These are phyloP conservation scores for Acanthurus tractus DNA, from an alignment of 2,797 vertebrate genomes.

Conservation along the genomic window DNA sequence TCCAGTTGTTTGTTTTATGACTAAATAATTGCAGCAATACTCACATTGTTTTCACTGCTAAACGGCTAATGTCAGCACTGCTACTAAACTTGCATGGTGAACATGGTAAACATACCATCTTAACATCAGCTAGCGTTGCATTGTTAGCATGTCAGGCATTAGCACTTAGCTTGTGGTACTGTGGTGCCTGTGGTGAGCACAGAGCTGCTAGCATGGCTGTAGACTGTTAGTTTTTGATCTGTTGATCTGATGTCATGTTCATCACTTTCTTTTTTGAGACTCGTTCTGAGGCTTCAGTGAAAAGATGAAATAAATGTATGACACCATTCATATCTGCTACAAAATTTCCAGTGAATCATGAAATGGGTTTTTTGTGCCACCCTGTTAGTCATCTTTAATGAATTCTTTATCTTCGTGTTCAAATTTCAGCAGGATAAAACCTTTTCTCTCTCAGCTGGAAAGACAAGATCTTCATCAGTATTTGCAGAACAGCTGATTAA, in stretches of 20 bases:
- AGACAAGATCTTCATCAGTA: constrained; percentile 53
- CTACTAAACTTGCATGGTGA: neutral
- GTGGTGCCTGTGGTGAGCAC: constrained; percentile 8
- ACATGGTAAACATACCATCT: neutral
- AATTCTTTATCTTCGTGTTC: constrained; percentile 50
- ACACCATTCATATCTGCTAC: constrained; percentile 22
- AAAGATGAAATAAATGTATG: constrained; percentile 17
- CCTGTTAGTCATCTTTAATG: constrained; percentile 34
- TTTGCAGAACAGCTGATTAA: constrained; percentile 66
- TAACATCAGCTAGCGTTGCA: neutral
- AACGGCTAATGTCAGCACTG: neutral
- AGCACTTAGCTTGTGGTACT: neutral
- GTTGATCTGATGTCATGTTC: constrained; percentile 38
- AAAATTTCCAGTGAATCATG: constrained; percentile 46
- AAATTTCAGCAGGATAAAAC: constrained; percentile 50
- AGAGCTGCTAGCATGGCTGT: constrained; percentile 13
- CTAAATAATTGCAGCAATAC: too few species aligned
- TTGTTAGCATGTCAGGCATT: neutral
- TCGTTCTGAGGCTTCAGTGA: constrained; percentile 45
- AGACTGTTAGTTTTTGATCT: constrained; percentile 14
- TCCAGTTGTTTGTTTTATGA: neutral
- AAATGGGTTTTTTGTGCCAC: constrained; percentile 33
- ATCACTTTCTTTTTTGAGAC: constrained; percentile 35
- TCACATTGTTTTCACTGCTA: too few species aligned
- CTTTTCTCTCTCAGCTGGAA: constrained; percentile 33